These are phyloP conservation scores for Furcifer pardalis DNA, from an alignment of 2,797 vertebrate species.

Conservation along the genomic window DNA sequence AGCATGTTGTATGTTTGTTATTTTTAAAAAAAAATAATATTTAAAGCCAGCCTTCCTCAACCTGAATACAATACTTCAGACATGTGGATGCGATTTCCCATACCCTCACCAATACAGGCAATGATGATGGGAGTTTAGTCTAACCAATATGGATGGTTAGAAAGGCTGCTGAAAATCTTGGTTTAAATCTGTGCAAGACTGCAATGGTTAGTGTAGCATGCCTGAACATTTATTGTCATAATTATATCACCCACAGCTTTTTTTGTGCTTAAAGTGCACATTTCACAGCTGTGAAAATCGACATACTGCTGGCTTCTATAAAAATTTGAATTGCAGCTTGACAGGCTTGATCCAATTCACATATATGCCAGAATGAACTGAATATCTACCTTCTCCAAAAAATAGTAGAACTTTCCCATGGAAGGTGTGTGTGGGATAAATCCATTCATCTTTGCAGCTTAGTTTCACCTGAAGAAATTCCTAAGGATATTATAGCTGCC, in stretches of 20 bases:
- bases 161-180: background rate
- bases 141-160: background rate
- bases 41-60: background rate
- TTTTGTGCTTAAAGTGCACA: background rate
- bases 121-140: background rate
- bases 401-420: background rate
- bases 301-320: background rate
- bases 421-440: background rate
- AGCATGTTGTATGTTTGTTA: background rate
- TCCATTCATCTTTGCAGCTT: background rate
- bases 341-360: background rate
- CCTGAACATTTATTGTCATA: background rate
- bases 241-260: background rate
- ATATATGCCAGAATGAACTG: too few species aligned
- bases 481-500: too few species aligned
- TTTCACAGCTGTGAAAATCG: background rate
- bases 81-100: background rate
- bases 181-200: constrained; percentile 6
- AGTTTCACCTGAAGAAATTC: background rate
- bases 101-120: background rate
- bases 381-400: background rate
- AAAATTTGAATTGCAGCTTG: background rate
- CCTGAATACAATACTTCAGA: background rate
- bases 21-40: background rate
- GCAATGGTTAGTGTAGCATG: background rate